Evolutionary conservation across 2,113 vertebrate genomes (phyloP).

Genomic region (Gymnogyps californianus): DNA sequence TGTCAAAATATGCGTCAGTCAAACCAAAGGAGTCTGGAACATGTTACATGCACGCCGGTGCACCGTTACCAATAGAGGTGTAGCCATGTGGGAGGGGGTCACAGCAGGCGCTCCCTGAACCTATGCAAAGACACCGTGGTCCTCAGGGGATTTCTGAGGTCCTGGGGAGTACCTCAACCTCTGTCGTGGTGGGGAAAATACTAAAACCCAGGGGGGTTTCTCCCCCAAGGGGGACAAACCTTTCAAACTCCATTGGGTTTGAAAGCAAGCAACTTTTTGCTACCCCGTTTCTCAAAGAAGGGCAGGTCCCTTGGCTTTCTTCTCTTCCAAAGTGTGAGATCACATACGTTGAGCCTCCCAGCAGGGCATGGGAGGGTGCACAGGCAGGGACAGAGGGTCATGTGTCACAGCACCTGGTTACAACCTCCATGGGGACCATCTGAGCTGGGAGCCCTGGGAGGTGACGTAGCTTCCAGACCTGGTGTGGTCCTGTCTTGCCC

Average conservation of each 20-base stretch:
- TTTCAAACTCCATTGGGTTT: background rate
- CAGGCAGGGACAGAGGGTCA: background rate
- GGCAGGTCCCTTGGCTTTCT: background rate
- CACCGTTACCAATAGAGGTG: background rate
- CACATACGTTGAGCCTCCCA: fast-evolving
- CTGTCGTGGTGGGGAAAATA: background rate
- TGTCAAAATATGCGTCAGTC: conserved; percentile 28
- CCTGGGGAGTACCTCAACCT: background rate
- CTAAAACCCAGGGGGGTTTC: background rate
- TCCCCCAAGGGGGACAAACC: background rate
- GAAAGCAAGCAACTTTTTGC: background rate
- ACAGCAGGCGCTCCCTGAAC: background rate
- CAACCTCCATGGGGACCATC: fast-evolving
- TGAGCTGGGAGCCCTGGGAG: background rate
- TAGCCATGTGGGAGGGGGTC: background rate
- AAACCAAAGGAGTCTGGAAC: conserved; percentile 16
- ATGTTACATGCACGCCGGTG: background rate
- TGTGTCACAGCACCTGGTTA: background rate
- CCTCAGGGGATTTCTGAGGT: background rate
- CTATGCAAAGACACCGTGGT: fast-evolving
- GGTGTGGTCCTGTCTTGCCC: background rate
- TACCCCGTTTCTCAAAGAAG: background rate
- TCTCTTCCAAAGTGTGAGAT: background rate
- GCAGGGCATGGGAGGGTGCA: background rate
- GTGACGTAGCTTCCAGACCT: background rate